phyloP scores from a whole-genome alignment of 2,113 vertebrate genomes.

The Andinoacara biseriatus region DNA sequence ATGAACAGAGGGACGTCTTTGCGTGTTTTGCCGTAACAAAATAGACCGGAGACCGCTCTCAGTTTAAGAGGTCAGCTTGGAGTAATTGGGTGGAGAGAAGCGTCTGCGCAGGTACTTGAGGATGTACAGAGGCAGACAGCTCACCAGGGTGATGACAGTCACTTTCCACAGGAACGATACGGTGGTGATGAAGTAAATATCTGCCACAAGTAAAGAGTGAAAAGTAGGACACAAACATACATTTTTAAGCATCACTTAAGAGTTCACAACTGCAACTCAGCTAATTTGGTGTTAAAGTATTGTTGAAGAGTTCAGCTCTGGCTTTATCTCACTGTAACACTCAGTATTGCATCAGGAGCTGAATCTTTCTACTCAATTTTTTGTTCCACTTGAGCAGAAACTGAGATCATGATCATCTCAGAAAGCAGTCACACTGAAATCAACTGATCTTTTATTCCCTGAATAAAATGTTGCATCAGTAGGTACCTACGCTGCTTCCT shows the following conservation, averaged over 20 bases:
- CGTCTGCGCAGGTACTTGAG: conserved; percentile 95
- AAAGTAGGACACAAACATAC: background rate
- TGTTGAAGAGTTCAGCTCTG: background rate
- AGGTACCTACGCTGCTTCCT: no score
- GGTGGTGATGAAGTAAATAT: conserved; percentile 94
- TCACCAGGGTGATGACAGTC: conserved; percentile 94
- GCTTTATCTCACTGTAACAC: background rate
- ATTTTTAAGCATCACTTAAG: background rate
- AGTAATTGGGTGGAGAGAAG: conserved; percentile 97
- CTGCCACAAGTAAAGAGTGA: conserved; percentile 71
- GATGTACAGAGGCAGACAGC: conserved; percentile 96
- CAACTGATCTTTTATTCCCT: no score
- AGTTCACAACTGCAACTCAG: background rate
- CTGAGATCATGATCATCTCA: background rate
- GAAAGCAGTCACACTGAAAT: no score
- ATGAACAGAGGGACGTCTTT: background rate
- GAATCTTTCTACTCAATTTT: background rate
- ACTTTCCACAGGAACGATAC: conserved; percentile 98
- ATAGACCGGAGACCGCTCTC: background rate
- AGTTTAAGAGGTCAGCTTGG: conserved; percentile 92
- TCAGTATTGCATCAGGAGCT: background rate
- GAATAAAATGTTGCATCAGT: no score
- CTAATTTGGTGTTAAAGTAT: background rate
- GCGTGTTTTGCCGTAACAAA: background rate
- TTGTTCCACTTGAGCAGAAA: background rate